A percentile compares a stretch with the other conserved stretches of the same genome.
phyloP scores from a whole-genome alignment of 2,888 invertebrate species.

The Diarsia brunnea region DNA sequence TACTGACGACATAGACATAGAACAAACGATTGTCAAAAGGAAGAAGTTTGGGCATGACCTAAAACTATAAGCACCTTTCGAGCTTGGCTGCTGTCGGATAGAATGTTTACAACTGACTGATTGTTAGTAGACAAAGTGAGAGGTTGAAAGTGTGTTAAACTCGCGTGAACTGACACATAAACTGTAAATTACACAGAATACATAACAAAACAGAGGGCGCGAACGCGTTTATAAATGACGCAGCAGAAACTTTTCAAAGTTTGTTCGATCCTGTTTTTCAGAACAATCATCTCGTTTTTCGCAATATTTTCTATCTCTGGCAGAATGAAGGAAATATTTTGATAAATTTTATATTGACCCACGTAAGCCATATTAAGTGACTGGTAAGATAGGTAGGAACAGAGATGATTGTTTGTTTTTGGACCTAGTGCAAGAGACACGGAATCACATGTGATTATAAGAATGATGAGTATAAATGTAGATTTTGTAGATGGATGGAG shows the following conservation, averaged over 20 bases:
- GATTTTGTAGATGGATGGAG: too few relatives aligned
- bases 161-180: slow-evolving; percentile 39
- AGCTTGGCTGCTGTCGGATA: not conserved
- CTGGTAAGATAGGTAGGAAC: too few relatives aligned
- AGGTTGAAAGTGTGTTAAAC: slow-evolving; percentile 34
- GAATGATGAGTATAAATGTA: too few relatives aligned
- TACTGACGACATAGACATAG: not conserved
- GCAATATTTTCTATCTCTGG: not conserved
- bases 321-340: not conserved
- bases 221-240: not conserved
- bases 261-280: not conserved
- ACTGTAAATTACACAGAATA: slow-evolving; percentile 27
- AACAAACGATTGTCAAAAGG: not conserved
- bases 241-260: not conserved
- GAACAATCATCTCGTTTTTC: not conserved
- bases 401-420: not conserved
- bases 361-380: not conserved
- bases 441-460: too few relatives aligned
- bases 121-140: slow-evolving; percentile 2
- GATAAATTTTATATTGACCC: too few relatives aligned
- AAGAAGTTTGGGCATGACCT: not conserved
- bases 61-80: not conserved
- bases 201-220: slow-evolving; percentile 20
- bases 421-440: not conserved
- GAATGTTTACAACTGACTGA: slow-evolving; percentile 10